Conservation (phyloP, 2,888 invertebrate species). For the Cheilosia pagana region DNA sequence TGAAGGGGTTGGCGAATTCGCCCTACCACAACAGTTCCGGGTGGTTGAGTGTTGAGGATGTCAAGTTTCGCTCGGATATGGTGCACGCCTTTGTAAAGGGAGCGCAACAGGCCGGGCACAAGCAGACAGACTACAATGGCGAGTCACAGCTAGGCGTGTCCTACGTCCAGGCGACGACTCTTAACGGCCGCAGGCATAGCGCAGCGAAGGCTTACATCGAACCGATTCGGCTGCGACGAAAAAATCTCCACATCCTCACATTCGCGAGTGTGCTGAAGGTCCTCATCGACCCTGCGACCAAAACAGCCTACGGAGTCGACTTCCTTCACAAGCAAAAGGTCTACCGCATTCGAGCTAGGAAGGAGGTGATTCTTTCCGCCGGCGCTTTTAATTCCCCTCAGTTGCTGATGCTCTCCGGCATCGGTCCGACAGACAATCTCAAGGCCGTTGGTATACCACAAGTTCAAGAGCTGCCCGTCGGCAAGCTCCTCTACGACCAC, state of each 20-base stretch:
- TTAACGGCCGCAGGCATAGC: slow-evolving; percentile 87
- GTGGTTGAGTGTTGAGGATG: slow-evolving; percentile 86
- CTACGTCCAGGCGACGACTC: slow-evolving; percentile 86
- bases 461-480: slow-evolving; percentile 87
- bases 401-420: slow-evolving; percentile 93
- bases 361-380: slow-evolving; percentile 93
- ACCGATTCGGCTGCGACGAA: slow-evolving; percentile 83
- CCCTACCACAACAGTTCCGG: slow-evolving; percentile 87
- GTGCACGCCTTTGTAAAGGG: slow-evolving; percentile 86
- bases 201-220: slow-evolving; percentile 87
- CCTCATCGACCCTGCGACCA: slow-evolving; percentile 86
- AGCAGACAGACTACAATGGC: slow-evolving; percentile 88
- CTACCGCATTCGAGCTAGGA: slow-evolving; percentile 86
- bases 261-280: slow-evolving; percentile 87
- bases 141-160: slow-evolving; percentile 87
- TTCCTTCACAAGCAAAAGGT: slow-evolving; percentile 85
- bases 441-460: slow-evolving; percentile 85
- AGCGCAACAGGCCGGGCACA: slow-evolving; percentile 87
- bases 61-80: slow-evolving; percentile 84
- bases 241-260: slow-evolving; percentile 88
- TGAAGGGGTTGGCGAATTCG: slow-evolving; percentile 83
- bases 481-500: slow-evolving; percentile 86
- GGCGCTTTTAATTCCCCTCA: slow-evolving; percentile 96
- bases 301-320: slow-evolving; percentile 88
- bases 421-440: slow-evolving; percentile 85